phyloP scores from a whole-genome alignment of 2,888 invertebrate species.

The Panopea generosa region DNA sequence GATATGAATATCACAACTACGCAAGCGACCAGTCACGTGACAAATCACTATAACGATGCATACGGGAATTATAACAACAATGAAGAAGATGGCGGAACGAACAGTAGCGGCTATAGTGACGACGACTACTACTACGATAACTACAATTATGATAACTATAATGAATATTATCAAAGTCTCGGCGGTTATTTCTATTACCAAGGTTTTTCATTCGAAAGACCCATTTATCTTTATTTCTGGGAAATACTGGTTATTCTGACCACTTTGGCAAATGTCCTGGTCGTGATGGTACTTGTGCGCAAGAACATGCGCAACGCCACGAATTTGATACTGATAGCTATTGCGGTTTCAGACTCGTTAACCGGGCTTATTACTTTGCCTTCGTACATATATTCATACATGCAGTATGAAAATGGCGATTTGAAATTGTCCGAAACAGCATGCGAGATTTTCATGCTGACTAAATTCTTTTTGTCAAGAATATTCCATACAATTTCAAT shows the following conservation, averaged over 20 bases:
- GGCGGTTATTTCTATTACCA: slow-evolving; percentile 10
- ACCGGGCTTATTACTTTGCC: slow-evolving; percentile 52
- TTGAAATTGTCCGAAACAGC: slow-evolving; percentile 12
- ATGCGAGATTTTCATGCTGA: slow-evolving; percentile 36
- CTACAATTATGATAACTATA: slow-evolving; percentile 8
- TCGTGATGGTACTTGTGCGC: slow-evolving; percentile 45
- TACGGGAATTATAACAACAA: too few species aligned
- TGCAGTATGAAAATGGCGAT: slow-evolving; percentile 4
- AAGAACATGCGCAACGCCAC: slow-evolving; percentile 57
- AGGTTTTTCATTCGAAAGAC: slow-evolving; percentile 22
- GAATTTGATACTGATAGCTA: slow-evolving; percentile 50
- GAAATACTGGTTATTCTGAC: slow-evolving; percentile 43
- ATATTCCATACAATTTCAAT: slow-evolving; percentile 57
- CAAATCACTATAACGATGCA: too few species aligned
- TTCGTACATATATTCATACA: slow-evolving; percentile 46
- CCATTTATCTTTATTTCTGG: slow-evolving; percentile 32
- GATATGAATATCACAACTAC: too few species aligned
- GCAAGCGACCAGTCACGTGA: too few species aligned
- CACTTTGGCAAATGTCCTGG: slow-evolving; percentile 49
- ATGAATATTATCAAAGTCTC: not conserved
- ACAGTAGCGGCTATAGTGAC: not conserved
- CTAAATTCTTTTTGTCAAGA: slow-evolving; percentile 30
- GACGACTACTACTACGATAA: too few species aligned
- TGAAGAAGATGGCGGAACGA: too few species aligned
- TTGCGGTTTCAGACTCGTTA: slow-evolving; percentile 56